These are phyloP conservation scores for Oryzias celebensis DNA, from an alignment of 2,113 vertebrate genomes.

Conservation along the genomic window DNA sequence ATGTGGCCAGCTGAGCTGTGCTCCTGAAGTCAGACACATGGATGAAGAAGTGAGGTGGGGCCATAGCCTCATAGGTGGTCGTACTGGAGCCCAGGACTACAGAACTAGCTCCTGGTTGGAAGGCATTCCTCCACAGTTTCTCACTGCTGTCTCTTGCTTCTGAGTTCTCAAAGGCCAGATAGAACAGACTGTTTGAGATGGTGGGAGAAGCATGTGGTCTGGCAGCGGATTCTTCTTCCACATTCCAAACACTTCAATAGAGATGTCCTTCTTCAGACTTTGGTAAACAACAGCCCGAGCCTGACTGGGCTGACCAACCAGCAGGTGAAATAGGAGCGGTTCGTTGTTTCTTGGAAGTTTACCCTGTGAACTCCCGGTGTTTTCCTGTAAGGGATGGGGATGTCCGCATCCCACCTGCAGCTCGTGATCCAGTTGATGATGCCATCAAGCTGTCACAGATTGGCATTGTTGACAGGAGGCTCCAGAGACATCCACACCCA, in stretches of 20 bases:
- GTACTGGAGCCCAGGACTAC: slow-evolving; percentile 77
- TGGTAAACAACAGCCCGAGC: slow-evolving; percentile 58
- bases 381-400: slow-evolving; percentile 84
- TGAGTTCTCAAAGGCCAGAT: slow-evolving; percentile 85
- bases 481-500: slow-evolving; percentile 92
- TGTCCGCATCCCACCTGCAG: slow-evolving; percentile 84
- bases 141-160: slow-evolving; percentile 75
- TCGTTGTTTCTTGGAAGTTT: slow-evolving; percentile 49
- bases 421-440: slow-evolving; percentile 91
- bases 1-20: slow-evolving; percentile 46
- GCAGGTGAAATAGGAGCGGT: slow-evolving; percentile 75
- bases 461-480: slow-evolving; percentile 79
- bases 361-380: slow-evolving; percentile 39
- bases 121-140: slow-evolving; percentile 80
- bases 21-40: slow-evolving; percentile 76
- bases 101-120: slow-evolving; percentile 62
- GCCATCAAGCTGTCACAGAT: slow-evolving; percentile 61
- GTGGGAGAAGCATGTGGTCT: slow-evolving; percentile 31
- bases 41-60: slow-evolving; percentile 79
- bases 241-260: slow-evolving; percentile 64
- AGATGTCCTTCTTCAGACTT: slow-evolving; percentile 56
- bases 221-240: slow-evolving; percentile 47
- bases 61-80: slow-evolving; percentile 67
- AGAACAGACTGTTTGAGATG: slow-evolving; percentile 76
- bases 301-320: slow-evolving; percentile 75